These are phyloP conservation scores for Lateolabrax maculatus DNA, from an alignment of 2,797 vertebrate genomes.

Conservation along the genomic window DNA sequence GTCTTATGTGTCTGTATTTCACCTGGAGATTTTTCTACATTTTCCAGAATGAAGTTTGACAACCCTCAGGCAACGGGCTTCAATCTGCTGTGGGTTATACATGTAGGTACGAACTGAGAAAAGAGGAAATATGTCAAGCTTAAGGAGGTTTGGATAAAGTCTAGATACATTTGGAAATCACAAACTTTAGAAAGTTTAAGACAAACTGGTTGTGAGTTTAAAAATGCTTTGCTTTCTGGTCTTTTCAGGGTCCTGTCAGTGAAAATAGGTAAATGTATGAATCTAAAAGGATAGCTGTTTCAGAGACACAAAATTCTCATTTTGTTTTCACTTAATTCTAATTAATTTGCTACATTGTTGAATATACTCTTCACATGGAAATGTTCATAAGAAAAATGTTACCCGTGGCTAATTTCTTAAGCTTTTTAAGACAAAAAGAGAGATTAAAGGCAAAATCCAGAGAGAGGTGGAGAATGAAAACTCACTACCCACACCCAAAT, in stretches of 20 bases:
- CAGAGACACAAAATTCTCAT: neutral
- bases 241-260: neutral
- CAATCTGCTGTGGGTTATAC: neutral
- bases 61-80: neutral
- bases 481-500: neutral
- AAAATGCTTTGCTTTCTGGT: neutral
- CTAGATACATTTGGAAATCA: neutral
- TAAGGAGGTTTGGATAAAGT: neutral
- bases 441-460: neutral
- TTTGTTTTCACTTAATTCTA: neutral
- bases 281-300: neutral
- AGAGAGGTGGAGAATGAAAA: neutral
- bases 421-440: neutral
- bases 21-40: neutral
- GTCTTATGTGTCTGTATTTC: neutral
- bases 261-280: neutral
- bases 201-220: neutral
- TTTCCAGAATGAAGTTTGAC: conserved; percentile 24
- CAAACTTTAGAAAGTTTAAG: neutral
- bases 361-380: neutral
- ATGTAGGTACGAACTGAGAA: neutral
- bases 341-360: neutral
- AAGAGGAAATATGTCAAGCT: neutral
- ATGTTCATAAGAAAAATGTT: neutral
- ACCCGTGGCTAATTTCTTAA: neutral